A percentile compares a stretch with the other conserved stretches of the same genome.
These are phyloP conservation scores for Copidosoma aretas DNA, from an alignment of 2,888 invertebrate genomes.

Conservation along the genomic window DNA sequence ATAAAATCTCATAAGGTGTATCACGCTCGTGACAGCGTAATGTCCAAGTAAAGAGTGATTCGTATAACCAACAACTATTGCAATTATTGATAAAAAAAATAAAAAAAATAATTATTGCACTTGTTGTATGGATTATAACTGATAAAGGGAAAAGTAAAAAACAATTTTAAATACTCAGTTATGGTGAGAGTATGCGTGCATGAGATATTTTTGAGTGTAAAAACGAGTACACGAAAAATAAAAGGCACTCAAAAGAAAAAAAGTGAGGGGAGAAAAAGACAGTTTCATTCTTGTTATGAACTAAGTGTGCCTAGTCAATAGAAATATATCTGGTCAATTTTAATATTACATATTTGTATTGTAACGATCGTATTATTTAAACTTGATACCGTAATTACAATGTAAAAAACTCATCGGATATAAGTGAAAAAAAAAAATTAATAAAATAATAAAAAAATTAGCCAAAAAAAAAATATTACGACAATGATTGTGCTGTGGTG, in stretches of 20 bases:
- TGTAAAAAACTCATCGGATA: slow-evolving; percentile 50
- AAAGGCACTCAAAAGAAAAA: too few species aligned
- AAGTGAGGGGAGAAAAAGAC: slow-evolving; percentile 44
- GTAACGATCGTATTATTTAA: slow-evolving; percentile 59
- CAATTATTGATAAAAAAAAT: too few species aligned
- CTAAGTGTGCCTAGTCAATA: slow-evolving; percentile 74
- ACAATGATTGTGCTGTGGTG: slow-evolving; percentile 63
- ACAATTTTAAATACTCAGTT: background rate
- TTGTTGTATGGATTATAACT: too few species aligned
- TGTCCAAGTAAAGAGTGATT: too few species aligned
- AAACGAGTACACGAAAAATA: background rate
- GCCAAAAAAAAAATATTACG: slow-evolving; percentile 56
- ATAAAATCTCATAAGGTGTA: background rate
- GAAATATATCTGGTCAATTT: slow-evolving; percentile 69
- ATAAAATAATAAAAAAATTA: slow-evolving; percentile 41
- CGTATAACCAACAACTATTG: too few species aligned
- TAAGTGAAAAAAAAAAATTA: slow-evolving; percentile 43
- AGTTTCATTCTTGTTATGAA: slow-evolving; percentile 67
- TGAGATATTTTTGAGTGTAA: slow-evolving; percentile 9
- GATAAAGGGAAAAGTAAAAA: too few species aligned
- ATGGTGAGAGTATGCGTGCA: background rate
- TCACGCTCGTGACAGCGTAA: too few species aligned
- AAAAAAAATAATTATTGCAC: too few species aligned
- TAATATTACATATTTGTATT: slow-evolving; percentile 61
- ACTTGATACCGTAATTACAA: slow-evolving; percentile 55